Percentiles rank a stretch among this genome's conserved stretches.
phyloP scores from a whole-genome alignment of 2,888 invertebrate genomes.

The Aporophyla lueneburgensis region DNA sequence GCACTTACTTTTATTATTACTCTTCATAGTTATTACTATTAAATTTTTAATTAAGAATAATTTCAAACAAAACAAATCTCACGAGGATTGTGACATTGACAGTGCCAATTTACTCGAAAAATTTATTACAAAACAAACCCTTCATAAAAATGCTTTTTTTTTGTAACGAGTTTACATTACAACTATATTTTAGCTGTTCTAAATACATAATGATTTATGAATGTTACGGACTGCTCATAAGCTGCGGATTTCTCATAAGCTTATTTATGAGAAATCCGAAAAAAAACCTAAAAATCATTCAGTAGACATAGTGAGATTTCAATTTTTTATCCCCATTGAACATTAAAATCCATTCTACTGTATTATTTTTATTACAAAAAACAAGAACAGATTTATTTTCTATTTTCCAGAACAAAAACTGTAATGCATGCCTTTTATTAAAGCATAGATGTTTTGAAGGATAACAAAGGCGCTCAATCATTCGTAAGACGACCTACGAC shows the following conservation, averaged over 20 bases:
- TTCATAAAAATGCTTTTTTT: neutral
- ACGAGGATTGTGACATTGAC: conserved; percentile 46
- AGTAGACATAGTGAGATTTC: neutral
- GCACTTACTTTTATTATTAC: conserved; percentile 51
- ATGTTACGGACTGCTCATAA: neutral
- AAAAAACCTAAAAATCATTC: neutral
- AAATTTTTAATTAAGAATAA: neutral
- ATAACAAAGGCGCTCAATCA: conserved; percentile 61
- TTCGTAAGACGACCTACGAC: conserved; percentile 51
- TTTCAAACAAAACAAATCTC: neutral
- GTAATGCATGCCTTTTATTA: conserved; percentile 38
- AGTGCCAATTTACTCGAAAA: conserved; percentile 20
- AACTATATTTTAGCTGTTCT: neutral
- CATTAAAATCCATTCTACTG: conserved; percentile 3
- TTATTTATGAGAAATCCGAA: too few species aligned
- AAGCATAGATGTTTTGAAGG: conserved; percentile 49
- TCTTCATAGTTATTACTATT: conserved; percentile 32
- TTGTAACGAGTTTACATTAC: conserved; percentile 44
- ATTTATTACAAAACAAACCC: neutral
- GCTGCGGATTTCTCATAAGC: too few species aligned
- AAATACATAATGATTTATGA: neutral
- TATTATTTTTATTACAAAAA: conserved; percentile 5
- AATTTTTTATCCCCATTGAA: conserved; percentile 14
- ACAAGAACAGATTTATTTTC: conserved; percentile 26
- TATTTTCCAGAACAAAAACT: conserved; percentile 37